Percentiles rank a stretch among this genome's conserved stretches.
Conservation (phyloP, 2,888 invertebrate species). For the Tortricodes alternella region DNA sequence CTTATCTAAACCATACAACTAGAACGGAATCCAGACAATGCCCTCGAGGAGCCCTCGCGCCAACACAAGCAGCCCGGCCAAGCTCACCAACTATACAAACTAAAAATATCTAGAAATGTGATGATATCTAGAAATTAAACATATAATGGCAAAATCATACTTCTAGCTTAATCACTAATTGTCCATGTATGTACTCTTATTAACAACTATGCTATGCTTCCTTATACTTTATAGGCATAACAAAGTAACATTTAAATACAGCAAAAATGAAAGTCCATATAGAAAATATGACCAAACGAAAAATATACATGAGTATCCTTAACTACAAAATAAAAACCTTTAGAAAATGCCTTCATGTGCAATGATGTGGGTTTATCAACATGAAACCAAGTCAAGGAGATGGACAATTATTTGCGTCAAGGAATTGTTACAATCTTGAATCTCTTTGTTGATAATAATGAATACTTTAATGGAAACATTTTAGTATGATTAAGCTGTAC, state of each 20-base stretch:
- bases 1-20: slow-evolving; percentile 51
- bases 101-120: slow-evolving; percentile 48
- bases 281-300: slow-evolving; percentile 9
- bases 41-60: slow-evolving; percentile 30
- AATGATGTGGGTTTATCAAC: slow-evolving; percentile 1
- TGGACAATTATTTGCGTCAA: neutral
- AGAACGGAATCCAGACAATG: slow-evolving; percentile 40
- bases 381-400: neutral
- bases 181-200: slow-evolving; percentile 47
- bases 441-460: slow-evolving; percentile 24
- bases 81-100: slow-evolving; percentile 27
- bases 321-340: slow-evolving; percentile 26
- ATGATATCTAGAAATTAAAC: slow-evolving; percentile 50
- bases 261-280: slow-evolving; percentile 9
- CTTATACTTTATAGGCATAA: slow-evolving; percentile 33
- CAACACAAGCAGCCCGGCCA: slow-evolving; percentile 24
- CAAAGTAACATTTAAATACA: slow-evolving; percentile 31
- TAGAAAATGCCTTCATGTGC: slow-evolving; percentile 10
- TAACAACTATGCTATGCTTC: slow-evolving; percentile 42
- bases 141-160: slow-evolving; percentile 60
- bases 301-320: neutral
- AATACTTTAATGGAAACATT: slow-evolving; percentile 20
- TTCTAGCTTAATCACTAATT: slow-evolving; percentile 41
- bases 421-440: too few relatives aligned
- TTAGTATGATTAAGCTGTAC: slow-evolving; percentile 24